Evolutionary conservation across 2,888 invertebrate genomes (phyloP), one percentile per base, ranked within the genome.

Genomic region (Nematopogon swammerdamellus): DNA sequence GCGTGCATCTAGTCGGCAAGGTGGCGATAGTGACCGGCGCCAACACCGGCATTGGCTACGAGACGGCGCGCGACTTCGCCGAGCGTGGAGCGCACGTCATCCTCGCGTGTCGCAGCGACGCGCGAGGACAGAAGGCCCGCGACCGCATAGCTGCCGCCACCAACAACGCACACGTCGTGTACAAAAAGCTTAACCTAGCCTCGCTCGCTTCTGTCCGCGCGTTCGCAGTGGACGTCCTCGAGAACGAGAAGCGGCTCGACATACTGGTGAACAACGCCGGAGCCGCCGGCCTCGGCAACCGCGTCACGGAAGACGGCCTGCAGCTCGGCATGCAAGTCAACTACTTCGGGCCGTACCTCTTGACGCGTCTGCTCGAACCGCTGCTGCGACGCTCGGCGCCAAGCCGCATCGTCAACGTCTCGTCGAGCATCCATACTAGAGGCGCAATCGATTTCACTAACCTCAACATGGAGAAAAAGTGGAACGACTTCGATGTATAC

Each of bases 251-350:
- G 52, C 68, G 72, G 19, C 64, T 85, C 46, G 81, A 85, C 58
- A 76, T 84, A 16, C 70, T 85, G 49, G 72, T 85, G 57, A 84
- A 84, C 64, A 85, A 85, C 61, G 85, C 85, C 4, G 85, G 83
- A 10, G 70, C 79, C 11, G 75, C 70, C 18, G 77, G 75, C 10
- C 63, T 73, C 45, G 72, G 75, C 16, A 73, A 75, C 58, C 67
- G 70, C 54, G 80, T 73, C 57, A 85, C 87, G 2, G 75, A 82
- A 57, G 88, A 89, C 59, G 86, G 86, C 3, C 70, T 89, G 51
- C 86, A 88, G 57, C 63, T 79, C n/a, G 84, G 83, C 51, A 85
- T 88, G 82, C 88, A 88, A 61, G 82, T 85, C 47, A 90, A 91
- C 64, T 85, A 87, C 65, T 86, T 86, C 60, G 87, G 86, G 14